Conservation (phyloP, 2,888 invertebrate genomes). For the Prenolepis imparis region DNA sequence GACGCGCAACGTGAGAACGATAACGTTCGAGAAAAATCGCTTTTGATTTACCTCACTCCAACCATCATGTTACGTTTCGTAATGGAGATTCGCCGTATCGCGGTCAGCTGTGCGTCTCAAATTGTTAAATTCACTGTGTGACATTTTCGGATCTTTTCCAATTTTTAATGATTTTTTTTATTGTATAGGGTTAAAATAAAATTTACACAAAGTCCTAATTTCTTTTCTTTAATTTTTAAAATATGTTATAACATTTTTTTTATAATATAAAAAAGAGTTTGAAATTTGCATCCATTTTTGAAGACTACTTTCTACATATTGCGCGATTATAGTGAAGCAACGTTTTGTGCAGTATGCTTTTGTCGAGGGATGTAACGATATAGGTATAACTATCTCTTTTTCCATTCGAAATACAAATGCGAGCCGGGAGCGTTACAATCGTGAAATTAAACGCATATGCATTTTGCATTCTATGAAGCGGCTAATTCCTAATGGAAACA, state of each 20-base stretch:
- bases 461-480: conserved; percentile 53
- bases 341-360: not conserved
- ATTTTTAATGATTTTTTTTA: not conserved
- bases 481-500: conserved; percentile 54
- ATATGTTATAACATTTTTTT: not conserved
- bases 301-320: not conserved
- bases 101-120: not conserved
- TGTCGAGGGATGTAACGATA: not conserved
- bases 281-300: not conserved
- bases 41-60: conserved; percentile 26
- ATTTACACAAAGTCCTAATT: too few relatives aligned
- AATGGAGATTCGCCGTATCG: not conserved
- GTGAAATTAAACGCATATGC: conserved; percentile 47
- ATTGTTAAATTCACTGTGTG: too few relatives aligned
- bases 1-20: conserved; percentile 50
- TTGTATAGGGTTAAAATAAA: too few relatives aligned
- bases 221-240: not conserved
- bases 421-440: conserved; percentile 23
- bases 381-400: conserved; percentile 12
- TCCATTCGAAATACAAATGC: conserved; percentile 13
- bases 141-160: not conserved
- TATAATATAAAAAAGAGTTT: not conserved
- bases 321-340: not conserved
- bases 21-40: conserved; percentile 61
- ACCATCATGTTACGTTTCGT: not conserved